Conservation (phyloP, 2,797 vertebrate species). For the Semaprochilodus insignis region DNA sequence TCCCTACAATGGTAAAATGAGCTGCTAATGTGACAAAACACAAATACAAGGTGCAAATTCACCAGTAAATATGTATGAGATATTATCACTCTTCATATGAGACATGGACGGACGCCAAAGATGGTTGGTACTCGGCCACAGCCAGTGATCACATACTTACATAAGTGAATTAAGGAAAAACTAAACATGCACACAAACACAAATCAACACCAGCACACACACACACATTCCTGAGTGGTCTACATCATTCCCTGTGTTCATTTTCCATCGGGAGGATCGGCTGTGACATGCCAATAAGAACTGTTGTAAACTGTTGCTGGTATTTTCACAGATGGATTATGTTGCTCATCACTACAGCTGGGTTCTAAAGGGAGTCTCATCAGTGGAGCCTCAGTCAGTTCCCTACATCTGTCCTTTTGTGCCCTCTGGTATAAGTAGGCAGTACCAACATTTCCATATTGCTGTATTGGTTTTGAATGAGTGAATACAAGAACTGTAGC, state of each 20-base stretch:
- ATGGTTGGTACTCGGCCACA: not conserved
- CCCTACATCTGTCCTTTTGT: not conserved
- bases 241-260: conserved; percentile 7
- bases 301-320: conserved; percentile 6
- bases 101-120: not conserved
- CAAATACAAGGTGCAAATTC: not conserved
- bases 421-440: no score
- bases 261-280: not conserved
- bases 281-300: conserved; percentile 8
- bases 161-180: conserved; percentile 4
- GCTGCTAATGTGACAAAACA: not conserved
- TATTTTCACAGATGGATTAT: conserved; percentile 5
- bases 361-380: not conserved
- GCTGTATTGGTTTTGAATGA: no score
- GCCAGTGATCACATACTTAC: not conserved
- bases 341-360: conserved; percentile 14
- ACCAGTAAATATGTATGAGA: not conserved
- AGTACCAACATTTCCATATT: no score
- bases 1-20: not conserved
- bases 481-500: no score
- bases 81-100: not conserved
- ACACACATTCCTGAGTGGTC: conserved; percentile 8
- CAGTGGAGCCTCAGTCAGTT: not conserved
- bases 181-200: conserved; percentile 3
- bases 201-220: not conserved